Evolutionary conservation across 2,797 vertebrate species (phyloP).

Genomic region (Acanthiza pusilla): DNA sequence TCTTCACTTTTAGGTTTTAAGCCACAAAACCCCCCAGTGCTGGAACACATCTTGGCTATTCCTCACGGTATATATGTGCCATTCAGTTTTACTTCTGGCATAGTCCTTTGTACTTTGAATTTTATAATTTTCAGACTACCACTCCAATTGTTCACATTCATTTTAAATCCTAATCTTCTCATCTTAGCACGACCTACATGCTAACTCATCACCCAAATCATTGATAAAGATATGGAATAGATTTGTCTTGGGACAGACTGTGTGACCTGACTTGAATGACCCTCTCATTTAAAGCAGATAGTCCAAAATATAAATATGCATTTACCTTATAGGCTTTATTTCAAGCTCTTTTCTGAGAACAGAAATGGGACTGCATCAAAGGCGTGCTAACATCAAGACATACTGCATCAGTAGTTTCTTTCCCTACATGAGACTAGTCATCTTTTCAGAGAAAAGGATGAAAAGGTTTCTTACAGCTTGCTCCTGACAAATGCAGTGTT

Average conservation of each 20-base stretch:
- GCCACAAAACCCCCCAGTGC: accelerated
- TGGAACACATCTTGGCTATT: neutral
- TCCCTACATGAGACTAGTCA: neutral
- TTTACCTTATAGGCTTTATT: neutral
- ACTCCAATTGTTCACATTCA: neutral
- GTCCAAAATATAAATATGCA: neutral
- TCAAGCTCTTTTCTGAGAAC: neutral
- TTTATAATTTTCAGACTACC: neutral
- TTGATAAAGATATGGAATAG: neutral
- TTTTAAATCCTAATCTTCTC: neutral
- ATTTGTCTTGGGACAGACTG: neutral
- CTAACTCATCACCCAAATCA: neutral
- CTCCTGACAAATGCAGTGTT: neutral
- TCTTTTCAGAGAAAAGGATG: neutral
- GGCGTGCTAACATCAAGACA: neutral
- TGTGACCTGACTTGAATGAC: neutral
- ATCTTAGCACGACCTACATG: neutral
- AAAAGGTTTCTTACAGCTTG: constrained; percentile 3
- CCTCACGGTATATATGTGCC: neutral
- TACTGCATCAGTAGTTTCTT: neutral
- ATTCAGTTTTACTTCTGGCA: neutral
- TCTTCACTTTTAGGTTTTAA: neutral
- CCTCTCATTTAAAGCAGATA: neutral
- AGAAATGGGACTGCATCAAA: neutral
- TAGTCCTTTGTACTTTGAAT: neutral